Percentiles rank a stretch among this genome's conserved stretches.
Evolutionary conservation across 2,113 vertebrate genomes (phyloP).

Genomic region (Gopherus evgoodei): DNA sequence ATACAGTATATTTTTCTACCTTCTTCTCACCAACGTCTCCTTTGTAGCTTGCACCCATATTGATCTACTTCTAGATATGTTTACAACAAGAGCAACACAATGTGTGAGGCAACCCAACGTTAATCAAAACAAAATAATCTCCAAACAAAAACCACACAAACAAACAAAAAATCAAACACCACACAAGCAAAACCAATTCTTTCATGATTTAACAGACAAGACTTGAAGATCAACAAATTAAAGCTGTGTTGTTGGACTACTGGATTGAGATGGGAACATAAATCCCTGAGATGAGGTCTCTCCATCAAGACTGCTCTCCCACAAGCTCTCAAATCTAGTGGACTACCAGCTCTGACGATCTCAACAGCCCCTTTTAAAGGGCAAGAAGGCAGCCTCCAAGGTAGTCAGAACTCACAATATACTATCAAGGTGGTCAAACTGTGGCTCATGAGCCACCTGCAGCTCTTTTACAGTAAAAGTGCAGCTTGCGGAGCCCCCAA

Average conservation of each 20-base stretch:
- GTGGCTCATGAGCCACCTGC: no score
- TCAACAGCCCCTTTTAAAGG: not conserved
- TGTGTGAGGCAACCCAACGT: not conserved
- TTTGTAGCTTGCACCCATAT: not conserved
- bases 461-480: no score
- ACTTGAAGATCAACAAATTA: not conserved
- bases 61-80: not conserved
- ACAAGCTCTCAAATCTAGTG: not conserved
- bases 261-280: not conserved
- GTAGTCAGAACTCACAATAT: not conserved
- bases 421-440: not conserved
- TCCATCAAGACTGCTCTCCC: not conserved
- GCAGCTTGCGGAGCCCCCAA: no score
- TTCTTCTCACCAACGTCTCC: not conserved
- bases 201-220: not conserved
- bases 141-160: not conserved
- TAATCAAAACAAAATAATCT: slow-evolving; percentile 46
- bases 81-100: not conserved
- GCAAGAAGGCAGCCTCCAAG: not conserved
- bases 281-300: not conserved
- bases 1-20: not conserved
- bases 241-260: not conserved
- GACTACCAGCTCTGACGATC: not conserved
- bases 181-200: not conserved
- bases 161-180: not conserved